Percentiles rank a stretch among this genome's conserved stretches.
Evolutionary conservation across 2,113 vertebrate species (phyloP).

Genomic region (Anguilla rostrata): DNA sequence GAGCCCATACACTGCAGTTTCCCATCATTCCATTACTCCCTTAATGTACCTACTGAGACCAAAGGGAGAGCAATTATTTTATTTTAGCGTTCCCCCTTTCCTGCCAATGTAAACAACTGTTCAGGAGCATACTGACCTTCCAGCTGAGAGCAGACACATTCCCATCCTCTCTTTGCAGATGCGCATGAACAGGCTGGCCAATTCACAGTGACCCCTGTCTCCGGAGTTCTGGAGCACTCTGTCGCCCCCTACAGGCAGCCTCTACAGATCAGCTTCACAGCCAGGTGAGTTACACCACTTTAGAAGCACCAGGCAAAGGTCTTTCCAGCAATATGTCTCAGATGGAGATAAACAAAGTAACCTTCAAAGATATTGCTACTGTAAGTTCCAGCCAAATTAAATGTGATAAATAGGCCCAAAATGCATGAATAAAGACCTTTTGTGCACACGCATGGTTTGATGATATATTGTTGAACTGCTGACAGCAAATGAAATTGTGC

Average conservation of each 20-base stretch:
- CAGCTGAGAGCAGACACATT: neutral
- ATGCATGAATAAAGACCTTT: neutral
- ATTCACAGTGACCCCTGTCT: conserved; percentile 73
- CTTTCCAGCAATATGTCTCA: neutral
- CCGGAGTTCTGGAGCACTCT: conserved; percentile 67
- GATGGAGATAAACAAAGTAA: neutral
- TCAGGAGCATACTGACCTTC: neutral
- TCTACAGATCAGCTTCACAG: conserved; percentile 80
- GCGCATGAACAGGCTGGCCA: conserved; percentile 34
- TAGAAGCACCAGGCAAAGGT: neutral
- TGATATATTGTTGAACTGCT: neutral
- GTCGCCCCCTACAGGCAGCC: conserved; percentile 48
- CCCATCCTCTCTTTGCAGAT: conserved; percentile 35
- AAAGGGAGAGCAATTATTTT: neutral
- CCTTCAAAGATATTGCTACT: neutral
- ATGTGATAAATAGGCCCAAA: neutral
- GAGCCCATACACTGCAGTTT: neutral
- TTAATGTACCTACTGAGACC: neutral
- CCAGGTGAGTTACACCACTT: conserved; percentile 67
- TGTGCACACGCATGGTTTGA: neutral
- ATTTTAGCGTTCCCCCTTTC: neutral
- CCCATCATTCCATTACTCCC: neutral
- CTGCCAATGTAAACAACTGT: neutral
- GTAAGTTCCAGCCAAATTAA: neutral
- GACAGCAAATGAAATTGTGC: neutral